Percentiles rank a stretch among this genome's conserved stretches.
phyloP scores from a whole-genome alignment of 2,888 invertebrate species.

The Caenorhabditis sp. region DNA sequence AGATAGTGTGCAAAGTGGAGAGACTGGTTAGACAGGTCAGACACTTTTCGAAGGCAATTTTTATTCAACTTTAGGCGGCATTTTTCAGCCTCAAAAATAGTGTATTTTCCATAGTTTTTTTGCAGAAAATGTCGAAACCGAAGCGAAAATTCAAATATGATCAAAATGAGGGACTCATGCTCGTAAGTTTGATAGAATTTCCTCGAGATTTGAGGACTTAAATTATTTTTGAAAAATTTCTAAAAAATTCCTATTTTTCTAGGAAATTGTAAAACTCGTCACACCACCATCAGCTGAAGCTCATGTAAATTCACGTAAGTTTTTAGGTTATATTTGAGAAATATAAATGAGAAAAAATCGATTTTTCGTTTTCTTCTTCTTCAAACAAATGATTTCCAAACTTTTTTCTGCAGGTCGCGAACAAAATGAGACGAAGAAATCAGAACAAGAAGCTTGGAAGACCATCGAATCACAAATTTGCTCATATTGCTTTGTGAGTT shows the following conservation, averaged over 20 bases:
- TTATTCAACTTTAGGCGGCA: neutral
- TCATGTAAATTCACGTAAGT: neutral
- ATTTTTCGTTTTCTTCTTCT: neutral
- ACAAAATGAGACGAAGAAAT: neutral
- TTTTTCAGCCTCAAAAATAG: neutral
- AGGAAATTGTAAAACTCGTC: neutral
- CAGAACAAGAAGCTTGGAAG: slow-evolving; percentile 4
- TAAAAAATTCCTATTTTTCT: neutral
- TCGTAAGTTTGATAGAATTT: neutral
- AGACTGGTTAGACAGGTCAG: neutral
- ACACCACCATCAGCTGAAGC: neutral
- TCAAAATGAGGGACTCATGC: slow-evolving; percentile 4
- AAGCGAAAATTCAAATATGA: slow-evolving; percentile 8
- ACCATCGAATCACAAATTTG: slow-evolving; percentile 5
- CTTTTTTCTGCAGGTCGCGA: neutral
- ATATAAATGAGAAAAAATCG: neutral
- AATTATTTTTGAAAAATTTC: neutral
- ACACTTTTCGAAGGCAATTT: neutral
- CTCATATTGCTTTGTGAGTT: slow-evolving; percentile 3
- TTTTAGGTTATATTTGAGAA: neutral
- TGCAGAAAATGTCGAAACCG: slow-evolving; percentile 2
- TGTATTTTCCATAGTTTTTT: no score
- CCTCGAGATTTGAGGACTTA: no score
- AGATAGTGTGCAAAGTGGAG: neutral
- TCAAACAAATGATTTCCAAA: neutral